A percentile compares a stretch with the other conserved stretches of the same genome.
Evolutionary conservation across 2,797 vertebrate genomes (phyloP).

Genomic region (Gallinago nigripennis): DNA sequence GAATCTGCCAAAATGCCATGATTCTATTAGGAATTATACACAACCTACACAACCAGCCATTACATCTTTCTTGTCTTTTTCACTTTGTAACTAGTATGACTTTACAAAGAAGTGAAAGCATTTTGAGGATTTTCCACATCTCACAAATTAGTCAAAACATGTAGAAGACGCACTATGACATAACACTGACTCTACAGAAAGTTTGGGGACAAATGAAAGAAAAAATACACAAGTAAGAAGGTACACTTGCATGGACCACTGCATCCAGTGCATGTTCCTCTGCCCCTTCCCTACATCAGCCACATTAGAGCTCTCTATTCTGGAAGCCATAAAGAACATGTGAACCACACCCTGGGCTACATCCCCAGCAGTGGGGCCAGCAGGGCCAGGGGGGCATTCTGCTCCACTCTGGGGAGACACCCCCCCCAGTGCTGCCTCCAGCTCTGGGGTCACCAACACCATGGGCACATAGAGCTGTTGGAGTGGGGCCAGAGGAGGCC

Average conservation of each 20-base stretch:
- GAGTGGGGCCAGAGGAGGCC: not conserved
- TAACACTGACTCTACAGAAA: not conserved
- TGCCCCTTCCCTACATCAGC: not conserved
- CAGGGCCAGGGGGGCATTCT: not conserved
- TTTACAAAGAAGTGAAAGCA: not conserved
- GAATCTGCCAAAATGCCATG: not conserved
- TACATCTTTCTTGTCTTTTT: not conserved
- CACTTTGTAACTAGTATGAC: not conserved
- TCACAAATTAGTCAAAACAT: not conserved
- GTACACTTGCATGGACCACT: fast-evolving
- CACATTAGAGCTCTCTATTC: not conserved
- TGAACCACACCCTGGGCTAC: not conserved
- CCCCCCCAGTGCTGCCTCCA: not conserved
- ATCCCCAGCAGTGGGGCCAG: fast-evolving
- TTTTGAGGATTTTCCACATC: not conserved
- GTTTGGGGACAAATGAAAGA: not conserved
- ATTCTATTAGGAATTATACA: not conserved
- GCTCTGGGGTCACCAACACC: not conserved
- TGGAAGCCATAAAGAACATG: not conserved
- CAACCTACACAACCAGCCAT: not conserved
- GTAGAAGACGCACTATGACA: not conserved
- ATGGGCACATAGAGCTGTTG: not conserved
- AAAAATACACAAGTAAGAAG: not conserved
- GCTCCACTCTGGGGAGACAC: not conserved
- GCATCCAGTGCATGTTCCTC: fast-evolving